phyloP scores from a whole-genome alignment of 2,888 invertebrate genomes.

The Idaea biselata region DNA sequence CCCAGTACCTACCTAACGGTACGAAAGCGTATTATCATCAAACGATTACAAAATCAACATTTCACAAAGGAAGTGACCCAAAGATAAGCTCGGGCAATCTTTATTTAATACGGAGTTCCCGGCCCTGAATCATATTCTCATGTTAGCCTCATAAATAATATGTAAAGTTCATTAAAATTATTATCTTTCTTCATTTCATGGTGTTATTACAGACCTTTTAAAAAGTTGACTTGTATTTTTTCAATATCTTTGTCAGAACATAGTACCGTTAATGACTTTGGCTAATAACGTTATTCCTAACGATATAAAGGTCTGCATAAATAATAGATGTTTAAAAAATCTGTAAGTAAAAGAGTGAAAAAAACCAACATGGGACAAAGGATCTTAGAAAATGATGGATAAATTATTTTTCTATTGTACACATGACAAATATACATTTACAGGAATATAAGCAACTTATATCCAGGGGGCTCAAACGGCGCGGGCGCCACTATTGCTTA shows the following conservation, averaged over 20 bases:
- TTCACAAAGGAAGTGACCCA: conserved; percentile 37
- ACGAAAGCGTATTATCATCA: conserved; percentile 6
- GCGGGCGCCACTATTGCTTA: too few species aligned
- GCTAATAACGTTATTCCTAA: too few species aligned
- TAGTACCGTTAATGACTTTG: too few species aligned
- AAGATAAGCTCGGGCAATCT: conserved; percentile 41
- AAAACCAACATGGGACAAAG: too few species aligned
- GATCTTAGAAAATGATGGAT: too few species aligned
- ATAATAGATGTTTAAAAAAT: too few species aligned
- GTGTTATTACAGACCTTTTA: background rate
- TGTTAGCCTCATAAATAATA: background rate
- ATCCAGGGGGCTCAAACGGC: too few species aligned
- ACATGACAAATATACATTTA: too few species aligned
- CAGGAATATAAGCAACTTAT: too few species aligned
- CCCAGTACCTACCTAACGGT: background rate
- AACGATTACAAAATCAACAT: conserved; percentile 24
- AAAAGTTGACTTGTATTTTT: background rate
- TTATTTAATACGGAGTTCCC: conserved; percentile 41
- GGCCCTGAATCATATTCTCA: conserved; percentile 20
- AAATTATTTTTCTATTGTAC: too few species aligned
- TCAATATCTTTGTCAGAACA: background rate
- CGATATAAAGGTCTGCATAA: too few species aligned
- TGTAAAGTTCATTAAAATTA: background rate
- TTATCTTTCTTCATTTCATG: background rate
- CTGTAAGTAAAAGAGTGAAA: too few species aligned